Conservation (phyloP, 2,888 invertebrate genomes). For the Candidula unifasciata region DNA sequence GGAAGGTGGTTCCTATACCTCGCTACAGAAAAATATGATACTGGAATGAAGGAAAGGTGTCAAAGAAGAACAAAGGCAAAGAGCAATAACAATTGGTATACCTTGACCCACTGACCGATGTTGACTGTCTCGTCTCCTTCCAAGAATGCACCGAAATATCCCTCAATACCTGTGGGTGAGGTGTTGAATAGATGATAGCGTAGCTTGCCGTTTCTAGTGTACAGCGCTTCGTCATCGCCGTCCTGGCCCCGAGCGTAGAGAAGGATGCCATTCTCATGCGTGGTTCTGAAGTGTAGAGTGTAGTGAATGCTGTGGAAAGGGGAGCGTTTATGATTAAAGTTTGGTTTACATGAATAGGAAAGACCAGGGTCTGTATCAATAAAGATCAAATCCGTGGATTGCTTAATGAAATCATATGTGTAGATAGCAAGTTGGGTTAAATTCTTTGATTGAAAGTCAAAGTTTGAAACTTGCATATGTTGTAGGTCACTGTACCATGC, state of each 20-base stretch:
- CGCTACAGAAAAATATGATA: too few relatives aligned
- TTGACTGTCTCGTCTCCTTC: slow-evolving; percentile 42
- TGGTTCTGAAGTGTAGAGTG: slow-evolving; percentile 51
- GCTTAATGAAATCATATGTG: too few relatives aligned
- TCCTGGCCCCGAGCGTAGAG: slow-evolving; percentile 51
- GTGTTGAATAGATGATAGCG: slow-evolving; percentile 54
- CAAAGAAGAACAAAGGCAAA: too few relatives aligned
- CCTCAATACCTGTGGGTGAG: slow-evolving; percentile 52
- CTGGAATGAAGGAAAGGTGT: too few relatives aligned
- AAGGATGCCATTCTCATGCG: slow-evolving; percentile 34
- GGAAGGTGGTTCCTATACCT: too few relatives aligned
- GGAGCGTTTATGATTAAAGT: not conserved
- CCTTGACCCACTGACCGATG: slow-evolving; percentile 44
- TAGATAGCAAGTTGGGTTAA: too few relatives aligned
- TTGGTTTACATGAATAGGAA: not conserved
- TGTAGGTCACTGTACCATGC: too few relatives aligned
- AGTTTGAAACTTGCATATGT: too few relatives aligned
- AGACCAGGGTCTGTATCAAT: not conserved
- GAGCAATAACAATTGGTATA: not conserved
- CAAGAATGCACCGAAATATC: slow-evolving; percentile 49
- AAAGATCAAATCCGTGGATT: not conserved
- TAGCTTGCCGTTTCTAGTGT: slow-evolving; percentile 48
- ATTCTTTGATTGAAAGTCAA: too few relatives aligned
- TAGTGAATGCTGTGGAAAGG: slow-evolving; percentile 49
- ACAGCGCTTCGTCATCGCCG: slow-evolving; percentile 56